A percentile compares a stretch with the other conserved stretches of the same genome.
Evolutionary conservation across 2,888 invertebrate species (phyloP).

Genomic region (Therioaphis trifolii): DNA sequence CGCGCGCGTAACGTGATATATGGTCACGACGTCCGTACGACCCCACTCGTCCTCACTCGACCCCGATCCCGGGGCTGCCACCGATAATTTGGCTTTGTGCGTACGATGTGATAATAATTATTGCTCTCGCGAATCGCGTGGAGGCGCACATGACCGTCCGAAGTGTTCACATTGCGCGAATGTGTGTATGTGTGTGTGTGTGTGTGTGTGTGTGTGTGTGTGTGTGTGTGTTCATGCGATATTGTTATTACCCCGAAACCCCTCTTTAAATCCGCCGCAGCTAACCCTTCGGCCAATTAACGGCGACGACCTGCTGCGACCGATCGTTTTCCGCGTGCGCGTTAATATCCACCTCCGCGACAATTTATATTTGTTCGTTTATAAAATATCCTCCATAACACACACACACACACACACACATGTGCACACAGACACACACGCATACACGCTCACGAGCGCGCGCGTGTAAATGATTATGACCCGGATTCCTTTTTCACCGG

Average conservation of each 20-base stretch:
- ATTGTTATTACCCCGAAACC: not conserved
- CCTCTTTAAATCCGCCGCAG: not conserved
- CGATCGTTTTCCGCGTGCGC: conserved; percentile 6
- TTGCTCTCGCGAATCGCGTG: not conserved
- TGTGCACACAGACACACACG: too few species aligned
- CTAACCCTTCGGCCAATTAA: conserved; percentile 31
- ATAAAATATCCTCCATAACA: too few species aligned
- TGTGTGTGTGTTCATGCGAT: not conserved
- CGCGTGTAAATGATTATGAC: not conserved
- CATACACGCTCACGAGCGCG: too few species aligned
- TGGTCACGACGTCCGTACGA: not conserved
- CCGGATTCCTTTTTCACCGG: not conserved
- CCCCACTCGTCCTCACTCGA: not conserved
- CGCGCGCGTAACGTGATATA: conserved; percentile 10
- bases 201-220: not conserved
- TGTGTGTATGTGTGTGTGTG: too few species aligned
- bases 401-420: too few species aligned
- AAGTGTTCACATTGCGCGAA: not conserved
- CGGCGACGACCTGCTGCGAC: not conserved
- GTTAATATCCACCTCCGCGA: not conserved
- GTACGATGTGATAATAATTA: conserved; percentile 17
- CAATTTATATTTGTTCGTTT: too few species aligned
- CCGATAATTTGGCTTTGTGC: not conserved
- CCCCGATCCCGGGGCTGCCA: not conserved
- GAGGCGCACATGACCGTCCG: too few species aligned